Conservation (phyloP, 2,113 vertebrate genomes). For the Opisthocomus hoazin region DNA sequence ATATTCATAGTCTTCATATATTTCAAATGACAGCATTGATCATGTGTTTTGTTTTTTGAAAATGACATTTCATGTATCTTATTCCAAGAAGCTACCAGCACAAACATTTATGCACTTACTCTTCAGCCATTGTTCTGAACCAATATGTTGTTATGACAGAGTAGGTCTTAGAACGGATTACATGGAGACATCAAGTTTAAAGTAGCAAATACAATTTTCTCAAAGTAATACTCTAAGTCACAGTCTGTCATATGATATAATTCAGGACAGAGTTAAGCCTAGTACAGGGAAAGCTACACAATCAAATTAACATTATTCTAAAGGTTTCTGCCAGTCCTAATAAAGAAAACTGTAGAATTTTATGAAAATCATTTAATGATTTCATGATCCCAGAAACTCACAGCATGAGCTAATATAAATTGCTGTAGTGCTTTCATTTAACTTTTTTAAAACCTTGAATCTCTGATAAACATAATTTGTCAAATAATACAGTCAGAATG, state of each 20-base stretch:
- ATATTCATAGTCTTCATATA: not conserved
- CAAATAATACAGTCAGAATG: not conserved
- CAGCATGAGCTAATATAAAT: not conserved
- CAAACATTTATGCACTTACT: not conserved
- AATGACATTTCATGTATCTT: not conserved
- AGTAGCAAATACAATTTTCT: not conserved
- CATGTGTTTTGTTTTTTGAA: not conserved
- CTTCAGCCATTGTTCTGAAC: not conserved
- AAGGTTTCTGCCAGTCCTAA: not conserved
- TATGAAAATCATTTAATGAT: not conserved
- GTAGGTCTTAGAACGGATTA: not conserved
- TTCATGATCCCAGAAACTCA: not conserved
- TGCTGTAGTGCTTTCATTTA: not conserved
- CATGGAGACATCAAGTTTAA: not conserved
- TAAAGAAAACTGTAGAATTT: not conserved
- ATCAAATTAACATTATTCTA: not conserved
- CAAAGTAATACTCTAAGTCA: not conserved
- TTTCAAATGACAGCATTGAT: not conserved
- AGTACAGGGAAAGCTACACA: not conserved
- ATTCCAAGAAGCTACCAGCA: not conserved
- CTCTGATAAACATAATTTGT: not conserved
- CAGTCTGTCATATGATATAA: not conserved
- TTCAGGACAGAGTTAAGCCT: not conserved
- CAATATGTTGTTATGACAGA: not conserved
- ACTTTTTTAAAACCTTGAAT: not conserved